Conservation (phyloP, 2,797 vertebrate genomes). For the Alcedo quadribrachys region DNA sequence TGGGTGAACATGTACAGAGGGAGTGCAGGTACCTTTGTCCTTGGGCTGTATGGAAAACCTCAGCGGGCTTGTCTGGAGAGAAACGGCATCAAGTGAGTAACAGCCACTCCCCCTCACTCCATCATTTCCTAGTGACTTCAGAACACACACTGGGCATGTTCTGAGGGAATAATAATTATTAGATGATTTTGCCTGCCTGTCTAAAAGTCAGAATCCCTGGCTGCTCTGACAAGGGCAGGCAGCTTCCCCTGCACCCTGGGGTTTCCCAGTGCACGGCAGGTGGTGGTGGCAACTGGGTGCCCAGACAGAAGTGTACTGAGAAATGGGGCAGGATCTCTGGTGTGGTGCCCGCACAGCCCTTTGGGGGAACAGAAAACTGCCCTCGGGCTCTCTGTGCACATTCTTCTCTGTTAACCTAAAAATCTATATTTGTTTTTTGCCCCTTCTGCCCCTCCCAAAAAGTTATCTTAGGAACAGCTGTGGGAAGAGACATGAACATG, state of each 20-base stretch:
- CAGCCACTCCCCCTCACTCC: background rate
- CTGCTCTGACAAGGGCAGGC: background rate
- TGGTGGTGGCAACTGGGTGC: background rate
- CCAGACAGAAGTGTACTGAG: background rate
- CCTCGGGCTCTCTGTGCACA: accelerated
- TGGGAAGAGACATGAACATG: background rate
- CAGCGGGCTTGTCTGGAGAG: background rate
- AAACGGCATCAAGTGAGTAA: background rate
- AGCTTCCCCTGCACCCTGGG: background rate
- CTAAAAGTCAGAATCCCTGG: background rate
- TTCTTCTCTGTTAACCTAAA: background rate
- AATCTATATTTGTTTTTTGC: background rate
- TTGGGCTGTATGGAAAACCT: background rate
- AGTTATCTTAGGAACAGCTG: background rate
- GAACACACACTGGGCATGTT: background rate
- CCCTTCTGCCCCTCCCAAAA: background rate
- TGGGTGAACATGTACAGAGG: accelerated
- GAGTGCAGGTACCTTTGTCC: background rate
- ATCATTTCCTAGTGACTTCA: background rate
- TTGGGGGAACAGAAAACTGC: background rate
- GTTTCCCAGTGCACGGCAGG: background rate
- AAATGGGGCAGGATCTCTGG: background rate
- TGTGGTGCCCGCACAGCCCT: background rate
- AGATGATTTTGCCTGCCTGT: background rate
- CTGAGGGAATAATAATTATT: background rate